A percentile compares a stretch with the other conserved stretches of the same genome.
Conservation (phyloP, 2,113 vertebrate genomes). For the Ovibos moschatus region DNA sequence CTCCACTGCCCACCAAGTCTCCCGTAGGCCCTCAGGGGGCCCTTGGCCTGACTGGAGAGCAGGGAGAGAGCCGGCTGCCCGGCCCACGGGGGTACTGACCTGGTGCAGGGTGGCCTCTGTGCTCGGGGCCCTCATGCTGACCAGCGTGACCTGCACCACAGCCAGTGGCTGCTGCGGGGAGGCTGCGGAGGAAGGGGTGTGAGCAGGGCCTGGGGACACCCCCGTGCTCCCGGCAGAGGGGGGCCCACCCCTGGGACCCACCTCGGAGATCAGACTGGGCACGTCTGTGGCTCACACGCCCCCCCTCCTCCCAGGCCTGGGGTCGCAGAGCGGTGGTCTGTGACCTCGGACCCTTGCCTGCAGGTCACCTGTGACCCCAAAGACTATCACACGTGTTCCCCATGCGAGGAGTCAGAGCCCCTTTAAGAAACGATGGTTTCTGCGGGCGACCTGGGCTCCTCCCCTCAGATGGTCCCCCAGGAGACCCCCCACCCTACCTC, state of each 20-base stretch:
- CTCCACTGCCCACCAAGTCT: neutral
- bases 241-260: neutral
- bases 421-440: fast-evolving
- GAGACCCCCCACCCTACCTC: fast-evolving
- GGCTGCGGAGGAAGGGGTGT: slow-evolving; percentile 70
- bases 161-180: slow-evolving; percentile 42
- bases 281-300: fast-evolving
- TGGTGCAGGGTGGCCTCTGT: slow-evolving; percentile 76
- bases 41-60: neutral
- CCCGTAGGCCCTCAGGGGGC: neutral
- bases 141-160: slow-evolving; percentile 50
- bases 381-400: fast-evolving
- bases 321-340: fast-evolving
- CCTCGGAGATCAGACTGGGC: neutral
- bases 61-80: neutral
- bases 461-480: neutral
- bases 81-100: slow-evolving; percentile 66
- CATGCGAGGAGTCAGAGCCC: neutral
- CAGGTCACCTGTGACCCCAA: neutral
- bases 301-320: neutral
- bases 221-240: fast-evolving
- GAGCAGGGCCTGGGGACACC: neutral
- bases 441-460: neutral
- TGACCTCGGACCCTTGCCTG: neutral
- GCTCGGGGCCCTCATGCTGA: slow-evolving; percentile 72